Evolutionary conservation across 2,113 vertebrate genomes (phyloP), one percentile per base, ranked within the genome.

Genomic region (Ictalurus punctatus): DNA sequence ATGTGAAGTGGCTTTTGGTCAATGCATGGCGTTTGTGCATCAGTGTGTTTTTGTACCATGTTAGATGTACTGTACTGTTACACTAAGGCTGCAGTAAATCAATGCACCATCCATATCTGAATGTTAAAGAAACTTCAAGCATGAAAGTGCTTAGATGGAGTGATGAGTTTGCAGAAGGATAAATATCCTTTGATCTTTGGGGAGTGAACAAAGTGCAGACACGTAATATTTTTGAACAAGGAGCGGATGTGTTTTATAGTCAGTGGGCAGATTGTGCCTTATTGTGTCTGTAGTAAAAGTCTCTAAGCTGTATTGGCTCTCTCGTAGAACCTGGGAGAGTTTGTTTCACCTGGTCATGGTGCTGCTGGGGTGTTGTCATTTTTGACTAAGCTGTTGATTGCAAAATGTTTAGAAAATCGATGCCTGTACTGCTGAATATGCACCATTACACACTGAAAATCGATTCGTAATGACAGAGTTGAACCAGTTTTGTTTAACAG

Each of bases 1-100:
- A 84, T 82, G 69, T 69, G 25, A 67, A 88, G 88, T 86, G 54
- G 44, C 56, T 90, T 76, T 3, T 73, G 40, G 48, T 90, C 76
- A 85, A 76, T 80, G 88, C 88, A 90, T 89, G 84, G 27, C 27
- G 14, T 69, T 65, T 83, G 87, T 83, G 54, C 30, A 83, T 85
- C 78, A 67, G 54, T 87, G 81, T 88, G 44, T 76, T 78, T 81
- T 89, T 90, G 86, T 89, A 83, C 8, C 65, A 87, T 89, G 84
- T 85, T 84, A 59, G 48, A 37, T 89, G 69, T 85, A 83, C 80
- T 89, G 74, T 85, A 89, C 34, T 79, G 78, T 81, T 85, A 88
- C 74, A 63, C 82, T 83, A 82, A 30, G 14, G 34, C 44, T 86
- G 52, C 73, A 84, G 58, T 61, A n/a, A 76, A 44, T 74, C 86